Percentiles rank a stretch among this genome's conserved stretches.
These are phyloP conservation scores for Borostomias antarcticus DNA, from an alignment of 2,797 vertebrate species.

Conservation along the genomic window DNA sequence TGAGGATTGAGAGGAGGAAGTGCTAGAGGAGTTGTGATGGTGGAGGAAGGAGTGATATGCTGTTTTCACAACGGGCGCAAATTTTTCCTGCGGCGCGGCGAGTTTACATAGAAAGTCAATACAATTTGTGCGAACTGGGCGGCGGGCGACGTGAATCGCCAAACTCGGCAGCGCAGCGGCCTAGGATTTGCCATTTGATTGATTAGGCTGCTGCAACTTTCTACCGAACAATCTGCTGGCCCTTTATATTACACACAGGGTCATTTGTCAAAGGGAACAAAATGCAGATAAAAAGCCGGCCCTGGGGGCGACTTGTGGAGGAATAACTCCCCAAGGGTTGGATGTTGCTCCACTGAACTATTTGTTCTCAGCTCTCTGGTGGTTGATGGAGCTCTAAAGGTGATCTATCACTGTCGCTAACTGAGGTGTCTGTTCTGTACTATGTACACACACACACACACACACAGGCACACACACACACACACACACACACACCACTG, in stretches of 20 bases:
- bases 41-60: background rate
- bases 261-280: slow-evolving; percentile 36
- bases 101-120: too few relatives aligned
- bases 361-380: slow-evolving; percentile 45
- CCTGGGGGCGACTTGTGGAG: slow-evolving; percentile 19
- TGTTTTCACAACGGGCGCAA: background rate
- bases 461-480: background rate
- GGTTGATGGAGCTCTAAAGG: slow-evolving; percentile 28
- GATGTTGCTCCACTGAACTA: slow-evolving; percentile 49
- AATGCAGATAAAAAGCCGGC: slow-evolving; percentile 24
- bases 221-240: too few relatives aligned
- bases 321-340: slow-evolving; percentile 32
- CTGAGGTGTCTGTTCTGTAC: slow-evolving; percentile 7
- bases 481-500: background rate
- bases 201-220: too few relatives aligned
- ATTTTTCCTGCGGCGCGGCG: too few relatives aligned
- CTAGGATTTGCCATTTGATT: too few relatives aligned
- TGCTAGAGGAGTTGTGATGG: too few relatives aligned
- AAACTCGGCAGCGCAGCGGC: too few relatives aligned
- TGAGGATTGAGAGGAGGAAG: too few relatives aligned
- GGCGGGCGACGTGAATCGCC: too few relatives aligned
- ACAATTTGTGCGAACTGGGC: too few relatives aligned
- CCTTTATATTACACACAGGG: background rate
- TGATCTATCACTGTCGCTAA: slow-evolving; percentile 63
- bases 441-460: background rate